phyloP scores from a whole-genome alignment of 2,113 vertebrate genomes.

The Scolopax mira region DNA sequence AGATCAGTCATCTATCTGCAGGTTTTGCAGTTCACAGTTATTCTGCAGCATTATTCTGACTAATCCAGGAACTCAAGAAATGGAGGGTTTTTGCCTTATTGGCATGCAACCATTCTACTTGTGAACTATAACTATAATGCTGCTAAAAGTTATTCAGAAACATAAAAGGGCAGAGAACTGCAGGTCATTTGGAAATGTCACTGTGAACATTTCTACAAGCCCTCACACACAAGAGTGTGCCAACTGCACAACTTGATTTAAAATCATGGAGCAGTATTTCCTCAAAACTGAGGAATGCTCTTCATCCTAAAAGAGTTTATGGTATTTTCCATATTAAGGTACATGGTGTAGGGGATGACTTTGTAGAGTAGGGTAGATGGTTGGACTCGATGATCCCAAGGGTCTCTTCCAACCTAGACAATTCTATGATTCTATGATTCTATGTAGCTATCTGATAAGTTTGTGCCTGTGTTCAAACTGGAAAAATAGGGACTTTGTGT shows the following conservation, averaged over 20 bases:
- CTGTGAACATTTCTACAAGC: not conserved
- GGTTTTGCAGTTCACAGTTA: not conserved
- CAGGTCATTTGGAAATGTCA: not conserved
- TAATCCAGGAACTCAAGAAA: not conserved
- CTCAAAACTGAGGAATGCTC: too few species aligned
- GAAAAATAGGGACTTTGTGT: not conserved
- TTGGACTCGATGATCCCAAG: too few species aligned
- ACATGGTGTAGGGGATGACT: too few species aligned
- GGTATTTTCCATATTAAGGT: too few species aligned
- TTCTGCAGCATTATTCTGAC: not conserved
- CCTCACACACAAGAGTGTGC: rapidly evolving
- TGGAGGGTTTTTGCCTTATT: not conserved
- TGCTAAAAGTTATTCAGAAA: not conserved
- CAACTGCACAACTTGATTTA: too few species aligned
- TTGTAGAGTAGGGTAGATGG: too few species aligned
- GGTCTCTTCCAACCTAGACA: too few species aligned
- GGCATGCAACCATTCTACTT: not conserved
- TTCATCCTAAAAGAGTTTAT: too few species aligned
- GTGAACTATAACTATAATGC: not conserved
- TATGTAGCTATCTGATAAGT: not conserved
- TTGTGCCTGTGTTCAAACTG: not conserved
- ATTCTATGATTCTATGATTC: too few species aligned
- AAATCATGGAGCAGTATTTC: too few species aligned
- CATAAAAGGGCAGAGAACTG: not conserved
- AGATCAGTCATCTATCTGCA: not conserved